These are phyloP conservation scores for Tuberolachnus salignus DNA, from an alignment of 2,888 invertebrate genomes.

Conservation along the genomic window DNA sequence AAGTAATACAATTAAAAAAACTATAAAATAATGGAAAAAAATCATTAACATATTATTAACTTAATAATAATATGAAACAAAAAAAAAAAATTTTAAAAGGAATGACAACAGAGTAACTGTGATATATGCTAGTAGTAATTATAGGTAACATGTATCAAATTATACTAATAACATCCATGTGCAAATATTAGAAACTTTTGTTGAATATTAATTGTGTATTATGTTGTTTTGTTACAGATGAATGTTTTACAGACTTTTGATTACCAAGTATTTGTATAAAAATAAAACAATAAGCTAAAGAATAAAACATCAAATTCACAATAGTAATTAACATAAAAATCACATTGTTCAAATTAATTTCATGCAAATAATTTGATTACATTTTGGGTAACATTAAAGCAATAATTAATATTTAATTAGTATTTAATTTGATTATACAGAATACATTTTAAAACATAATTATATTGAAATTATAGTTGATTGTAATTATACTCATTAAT, in stretches of 20 bases:
- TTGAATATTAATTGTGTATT: neutral
- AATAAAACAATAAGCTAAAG: slow-evolving; percentile 34
- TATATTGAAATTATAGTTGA: no score
- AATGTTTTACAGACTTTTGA: slow-evolving; percentile 41
- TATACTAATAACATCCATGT: neutral
- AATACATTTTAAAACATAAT: no score
- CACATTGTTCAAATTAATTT: neutral
- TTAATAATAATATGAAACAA: slow-evolving; percentile 13
- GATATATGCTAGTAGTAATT: neutral
- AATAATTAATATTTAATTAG: no score
- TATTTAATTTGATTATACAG: no score
- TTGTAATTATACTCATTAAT: no score
- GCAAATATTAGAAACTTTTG: neutral
- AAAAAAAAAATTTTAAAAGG: no score
- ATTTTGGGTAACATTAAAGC: slow-evolving; percentile 1
- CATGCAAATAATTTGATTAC: slow-evolving; percentile 3
- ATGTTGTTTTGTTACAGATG: slow-evolving; percentile 1
- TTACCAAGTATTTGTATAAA: slow-evolving; percentile 39
- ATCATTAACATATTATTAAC: slow-evolving; percentile 25
- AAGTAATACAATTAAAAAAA: no score
- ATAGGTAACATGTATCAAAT: slow-evolving; percentile 14
- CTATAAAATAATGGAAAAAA: neutral
- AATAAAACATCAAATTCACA: neutral
- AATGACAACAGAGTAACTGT: slow-evolving; percentile 24
- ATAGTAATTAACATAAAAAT: neutral